Evolutionary conservation across 2,888 invertebrate species (phyloP), one percentile per base, ranked within the genome.

Genomic region (Tillus elongatus): DNA sequence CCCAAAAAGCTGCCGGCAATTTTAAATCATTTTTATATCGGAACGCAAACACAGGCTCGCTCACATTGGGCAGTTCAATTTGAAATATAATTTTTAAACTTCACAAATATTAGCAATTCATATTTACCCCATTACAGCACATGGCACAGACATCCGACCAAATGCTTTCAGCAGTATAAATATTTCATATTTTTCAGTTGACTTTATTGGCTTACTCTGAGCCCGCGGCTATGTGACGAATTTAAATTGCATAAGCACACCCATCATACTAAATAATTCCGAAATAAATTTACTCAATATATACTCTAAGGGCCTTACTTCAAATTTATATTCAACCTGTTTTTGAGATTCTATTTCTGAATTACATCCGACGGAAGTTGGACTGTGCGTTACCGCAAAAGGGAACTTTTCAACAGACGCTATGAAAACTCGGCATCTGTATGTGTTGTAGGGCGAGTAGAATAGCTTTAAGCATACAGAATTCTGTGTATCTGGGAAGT

Each of bases 71-170:
- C 57, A 61, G 61, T 61, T 61, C 62, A 63, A 63, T 62, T 63
- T 56, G 44, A 58, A 63, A 61, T 58, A 59, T 62, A 62, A 63
- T 61, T 62, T 60, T 50, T 50, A 49, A 50, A 53, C 58, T 61
- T 57, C 53, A 51, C 58, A 61, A 63, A 63, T 60, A 63, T 63
- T 63, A 62, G 62, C 63, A 62, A 60, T 60, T 63, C 61, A 61
- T 62, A 62, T 63, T 62, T 60, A 60, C 61, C 54, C 59, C 56
- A 58, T 61, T 61, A 61, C 55, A 52, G 58, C 61, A 60, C 60
- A 58, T 54, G 54, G 50, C 51, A 50, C 50, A 50, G 47, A 47
- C 49, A 46, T 44, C 44, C 47, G 50, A 49, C 52, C 58, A 54
- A 49, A 50, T 47, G 49, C 49, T 49, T 54, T 53, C 52, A 49